Evolutionary conservation across 2,888 invertebrate genomes (phyloP).

Genomic region (Drosophila siamana): DNA sequence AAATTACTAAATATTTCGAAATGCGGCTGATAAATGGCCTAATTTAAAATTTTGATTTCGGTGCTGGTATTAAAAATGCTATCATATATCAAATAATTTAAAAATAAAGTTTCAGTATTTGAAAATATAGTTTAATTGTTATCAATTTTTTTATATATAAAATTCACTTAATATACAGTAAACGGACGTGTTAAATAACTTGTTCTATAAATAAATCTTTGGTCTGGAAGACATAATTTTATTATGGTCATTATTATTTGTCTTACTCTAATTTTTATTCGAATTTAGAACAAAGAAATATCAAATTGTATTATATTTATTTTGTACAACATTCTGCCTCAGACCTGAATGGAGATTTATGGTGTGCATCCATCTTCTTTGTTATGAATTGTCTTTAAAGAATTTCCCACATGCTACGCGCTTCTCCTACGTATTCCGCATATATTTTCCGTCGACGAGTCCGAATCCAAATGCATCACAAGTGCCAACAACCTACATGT

Average conservation of each 20-base stretch:
- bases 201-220: too few relatives aligned
- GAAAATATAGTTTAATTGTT: too few relatives aligned
- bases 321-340: too few relatives aligned
- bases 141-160: too few relatives aligned
- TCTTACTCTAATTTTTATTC: not conserved
- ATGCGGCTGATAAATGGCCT: constrained; percentile 7
- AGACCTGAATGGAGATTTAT: not conserved
- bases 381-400: not conserved
- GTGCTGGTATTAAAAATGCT: too few relatives aligned
- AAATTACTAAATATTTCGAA: constrained; percentile 42
- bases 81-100: too few relatives aligned
- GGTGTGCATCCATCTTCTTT: not conserved
- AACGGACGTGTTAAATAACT: too few relatives aligned
- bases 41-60: not conserved
- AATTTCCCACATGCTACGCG: constrained; percentile 1
- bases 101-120: too few relatives aligned
- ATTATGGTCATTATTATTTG: not conserved
- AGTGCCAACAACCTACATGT: constrained; percentile 58
- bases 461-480: constrained; percentile 39
- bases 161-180: too few relatives aligned
- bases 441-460: constrained; percentile 14
- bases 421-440: constrained; percentile 14
- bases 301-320: not conserved
- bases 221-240: not conserved
- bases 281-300: not conserved